Conservation (phyloP, 2,888 invertebrate genomes). For the Mechanitis messenoides region DNA sequence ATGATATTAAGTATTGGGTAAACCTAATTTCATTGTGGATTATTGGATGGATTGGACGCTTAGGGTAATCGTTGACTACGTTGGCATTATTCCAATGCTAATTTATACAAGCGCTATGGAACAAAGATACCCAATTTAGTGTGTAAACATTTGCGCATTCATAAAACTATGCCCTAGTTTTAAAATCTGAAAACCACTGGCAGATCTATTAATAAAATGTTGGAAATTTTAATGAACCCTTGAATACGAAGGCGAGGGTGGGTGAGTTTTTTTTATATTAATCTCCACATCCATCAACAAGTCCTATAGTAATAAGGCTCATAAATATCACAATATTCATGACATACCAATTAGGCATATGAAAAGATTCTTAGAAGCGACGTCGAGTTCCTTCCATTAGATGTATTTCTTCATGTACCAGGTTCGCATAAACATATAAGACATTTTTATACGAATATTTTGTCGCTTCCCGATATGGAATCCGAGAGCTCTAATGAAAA, state of each 20-base stretch:
- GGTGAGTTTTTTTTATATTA: constrained; percentile 6
- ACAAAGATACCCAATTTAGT: constrained; percentile 16
- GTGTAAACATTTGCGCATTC: constrained; percentile 17
- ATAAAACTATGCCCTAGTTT: constrained; percentile 20
- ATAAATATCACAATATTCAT: too few relatives aligned
- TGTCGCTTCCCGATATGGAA: too few relatives aligned
- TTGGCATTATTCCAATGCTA: not conserved
- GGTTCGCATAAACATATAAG: too few relatives aligned
- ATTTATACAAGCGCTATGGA: constrained; percentile 8
- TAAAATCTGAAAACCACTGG: constrained; percentile 6
- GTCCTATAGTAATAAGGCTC: not conserved
- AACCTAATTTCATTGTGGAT: too few relatives aligned
- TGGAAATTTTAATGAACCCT: constrained; percentile 13
- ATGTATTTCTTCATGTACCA: too few relatives aligned
- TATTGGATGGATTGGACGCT: not conserved
- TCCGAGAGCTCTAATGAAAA: too few relatives aligned
- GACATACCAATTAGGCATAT: too few relatives aligned
- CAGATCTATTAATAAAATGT: constrained; percentile 13
- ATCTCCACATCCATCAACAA: not conserved
- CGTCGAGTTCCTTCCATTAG: too few relatives aligned
- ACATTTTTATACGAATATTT: too few relatives aligned
- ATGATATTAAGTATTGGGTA: not conserved
- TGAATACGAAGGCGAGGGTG: constrained; percentile 9
- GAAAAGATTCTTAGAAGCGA: too few relatives aligned
- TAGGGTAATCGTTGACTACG: not conserved